phyloP scores from a whole-genome alignment of 1,140 invertebrate species.

The Gonioctena quinquepunctata region DNA sequence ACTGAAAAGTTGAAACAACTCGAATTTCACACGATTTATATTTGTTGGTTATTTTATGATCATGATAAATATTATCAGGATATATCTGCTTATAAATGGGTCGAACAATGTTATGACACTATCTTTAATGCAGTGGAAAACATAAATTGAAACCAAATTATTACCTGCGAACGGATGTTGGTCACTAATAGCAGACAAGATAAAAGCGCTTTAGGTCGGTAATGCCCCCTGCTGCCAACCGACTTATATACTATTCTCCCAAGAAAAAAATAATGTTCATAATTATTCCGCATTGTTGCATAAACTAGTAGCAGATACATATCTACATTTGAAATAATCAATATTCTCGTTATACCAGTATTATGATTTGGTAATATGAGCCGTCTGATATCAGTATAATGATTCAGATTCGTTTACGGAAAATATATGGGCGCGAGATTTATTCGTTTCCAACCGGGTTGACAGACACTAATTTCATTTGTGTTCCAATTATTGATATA shows the following conservation, averaged over 20 bases:
- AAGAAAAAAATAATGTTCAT: background rate
- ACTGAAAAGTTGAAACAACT: background rate
- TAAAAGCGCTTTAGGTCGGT: background rate
- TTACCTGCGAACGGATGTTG: background rate
- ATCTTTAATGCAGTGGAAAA: background rate
- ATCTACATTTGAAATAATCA: background rate
- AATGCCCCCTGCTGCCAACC: background rate
- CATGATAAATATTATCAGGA: background rate
- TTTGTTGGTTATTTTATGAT: background rate
- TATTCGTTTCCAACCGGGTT: background rate
- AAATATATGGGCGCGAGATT: background rate
- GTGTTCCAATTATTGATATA: background rate
- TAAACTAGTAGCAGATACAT: background rate
- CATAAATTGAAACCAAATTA: background rate
- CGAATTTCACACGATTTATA: background rate
- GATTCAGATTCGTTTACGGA: background rate
- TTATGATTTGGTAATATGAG: background rate
- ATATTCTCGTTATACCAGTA: background rate
- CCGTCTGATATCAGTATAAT: background rate
- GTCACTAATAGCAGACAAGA: background rate
- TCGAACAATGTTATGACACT: background rate
- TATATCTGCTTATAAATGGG: background rate
- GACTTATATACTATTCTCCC: too few relatives aligned
- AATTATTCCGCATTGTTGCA: background rate
- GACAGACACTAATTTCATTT: background rate